A percentile compares a stretch with the other conserved stretches of the same genome.
These are phyloP conservation scores for Acromyrmex charruanus DNA, from an alignment of 1,140 invertebrate genomes.

Conservation along the genomic window DNA sequence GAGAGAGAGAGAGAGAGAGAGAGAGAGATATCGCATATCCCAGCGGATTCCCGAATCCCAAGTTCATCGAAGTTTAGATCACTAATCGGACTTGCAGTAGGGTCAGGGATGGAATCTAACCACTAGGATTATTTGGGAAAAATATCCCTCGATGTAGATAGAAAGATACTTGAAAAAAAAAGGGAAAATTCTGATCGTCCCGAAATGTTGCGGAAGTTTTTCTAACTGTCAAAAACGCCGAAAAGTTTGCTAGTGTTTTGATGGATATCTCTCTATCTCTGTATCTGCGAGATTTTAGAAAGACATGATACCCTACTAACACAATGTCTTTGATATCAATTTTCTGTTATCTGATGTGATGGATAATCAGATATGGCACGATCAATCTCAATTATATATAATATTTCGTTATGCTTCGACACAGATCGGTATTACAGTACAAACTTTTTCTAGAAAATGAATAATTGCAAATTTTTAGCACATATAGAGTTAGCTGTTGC, in stretches of 20 bases:
- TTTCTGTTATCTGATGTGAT: neutral
- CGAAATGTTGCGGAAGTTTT: constrained; percentile 41
- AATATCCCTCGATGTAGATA: constrained; percentile 29
- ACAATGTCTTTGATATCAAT: neutral
- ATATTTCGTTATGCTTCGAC: neutral
- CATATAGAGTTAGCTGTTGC: neutral
- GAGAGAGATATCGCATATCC: constrained; percentile 65
- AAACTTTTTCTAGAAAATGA: neutral
- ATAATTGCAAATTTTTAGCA: constrained; percentile 19
- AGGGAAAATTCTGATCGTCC: neutral
- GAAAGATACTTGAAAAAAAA: neutral
- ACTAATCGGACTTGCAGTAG: constrained; percentile 75
- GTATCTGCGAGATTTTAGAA: constrained; percentile 1
- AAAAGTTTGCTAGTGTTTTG: constrained; percentile 21
- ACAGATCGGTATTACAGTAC: neutral
- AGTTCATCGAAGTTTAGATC: constrained; percentile 77
- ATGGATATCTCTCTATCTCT: constrained; percentile 5
- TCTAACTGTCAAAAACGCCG: constrained; percentile 14
- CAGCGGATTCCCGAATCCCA: constrained; percentile 64
- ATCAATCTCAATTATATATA: constrained; percentile 21
- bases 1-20: constrained; percentile 11
- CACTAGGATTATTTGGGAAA: constrained; percentile 62
- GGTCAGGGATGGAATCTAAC: constrained; percentile 51
- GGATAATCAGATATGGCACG: neutral
- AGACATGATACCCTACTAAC: neutral